Conservation (phyloP, 2,113 vertebrate genomes). For the Coreoperca whiteheadi region DNA sequence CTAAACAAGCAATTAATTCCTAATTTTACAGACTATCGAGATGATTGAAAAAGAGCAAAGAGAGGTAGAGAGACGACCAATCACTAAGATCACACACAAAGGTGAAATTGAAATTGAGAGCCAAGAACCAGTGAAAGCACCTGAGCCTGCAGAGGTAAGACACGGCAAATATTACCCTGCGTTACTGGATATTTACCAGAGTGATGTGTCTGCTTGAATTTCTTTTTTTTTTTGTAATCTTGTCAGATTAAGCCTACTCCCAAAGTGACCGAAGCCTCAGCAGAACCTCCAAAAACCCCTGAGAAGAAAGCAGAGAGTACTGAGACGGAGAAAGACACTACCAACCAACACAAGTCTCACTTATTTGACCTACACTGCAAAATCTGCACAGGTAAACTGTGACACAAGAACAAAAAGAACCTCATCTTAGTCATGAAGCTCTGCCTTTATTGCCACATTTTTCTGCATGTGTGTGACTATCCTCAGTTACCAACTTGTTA, state of each 20-base stretch:
- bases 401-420: not conserved
- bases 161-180: not conserved
- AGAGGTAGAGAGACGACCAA: slow-evolving; percentile 95
- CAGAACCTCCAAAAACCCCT: slow-evolving; percentile 81
- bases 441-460: not conserved
- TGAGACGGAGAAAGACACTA: slow-evolving; percentile 89
- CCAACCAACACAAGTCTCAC: slow-evolving; percentile 94
- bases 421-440: not conserved
- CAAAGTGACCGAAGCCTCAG: slow-evolving; percentile 86
- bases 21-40: slow-evolving; percentile 91
- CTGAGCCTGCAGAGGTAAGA: slow-evolving; percentile 86
- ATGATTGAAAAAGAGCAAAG: slow-evolving; percentile 99
- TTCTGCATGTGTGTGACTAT: not conserved
- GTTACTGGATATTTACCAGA: not conserved
- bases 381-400: slow-evolving; percentile 94
- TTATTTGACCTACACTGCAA: slow-evolving; percentile 98
- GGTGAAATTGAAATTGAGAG: slow-evolving; percentile 99
- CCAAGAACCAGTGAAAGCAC: slow-evolving; percentile 92
- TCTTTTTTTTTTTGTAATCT: not conserved
- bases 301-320: slow-evolving; percentile 83
- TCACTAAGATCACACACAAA: slow-evolving; percentile 99
- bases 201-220: not conserved
- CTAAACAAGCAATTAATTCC: slow-evolving; percentile 13
- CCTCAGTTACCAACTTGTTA: not conserved
- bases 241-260: slow-evolving; percentile 81